Base-by-base conservation (phyloP, 2,113 vertebrate genomes). In the Phyllostomus hastatus region DNA sequence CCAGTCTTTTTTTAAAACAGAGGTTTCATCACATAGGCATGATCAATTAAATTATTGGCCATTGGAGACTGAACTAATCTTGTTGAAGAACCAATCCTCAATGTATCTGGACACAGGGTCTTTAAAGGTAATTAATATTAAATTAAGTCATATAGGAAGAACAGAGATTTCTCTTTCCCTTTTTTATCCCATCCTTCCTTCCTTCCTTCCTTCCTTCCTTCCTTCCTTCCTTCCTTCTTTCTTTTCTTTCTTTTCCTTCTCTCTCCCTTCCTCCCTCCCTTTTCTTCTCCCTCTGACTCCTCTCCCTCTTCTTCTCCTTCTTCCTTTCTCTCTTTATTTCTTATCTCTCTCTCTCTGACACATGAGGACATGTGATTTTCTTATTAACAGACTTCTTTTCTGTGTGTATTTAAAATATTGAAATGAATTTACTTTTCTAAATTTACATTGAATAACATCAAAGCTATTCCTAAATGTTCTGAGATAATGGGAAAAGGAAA, bases 381-480 rank as follows among this genome's bases (percentile, higher is more conserved):
- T 90, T 85, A 79, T 73, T 89, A 90, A 61, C 33, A 95, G 16
- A 75, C 31, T 54, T 48, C 31, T 95, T 92, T 85, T 19, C n/a
- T 70, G 64, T 64, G 90, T 79, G 19, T 54, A 73, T 93, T 95
- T 95, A 33, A 83, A 87, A 83, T 82, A 70, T 66, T 86, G 79
- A 94, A 88, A 83, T 76, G 31, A 88, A 4, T 80, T 90, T 89
- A 9, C 28, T 78, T 97, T 91, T 28, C 38, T 91, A 20, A 69
- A 46, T 79, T 93, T 87, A 52, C 33, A 69, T 84, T 11, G 88
- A 91, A 69, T 33, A 17, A 12, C 26, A 35, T 6, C 35, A 12
- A 91, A 95, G 46, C 59, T 64, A 20, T 82, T 83, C 43, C n/a
- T 82, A 87, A 75, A 46, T 80, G 35, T 33, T 16, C 73, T 92